Percentiles rank a stretch among this genome's conserved stretches.
These are phyloP conservation scores for Athene cunicularia DNA, from an alignment of 2,113 vertebrate species.

Conservation along the genomic window DNA sequence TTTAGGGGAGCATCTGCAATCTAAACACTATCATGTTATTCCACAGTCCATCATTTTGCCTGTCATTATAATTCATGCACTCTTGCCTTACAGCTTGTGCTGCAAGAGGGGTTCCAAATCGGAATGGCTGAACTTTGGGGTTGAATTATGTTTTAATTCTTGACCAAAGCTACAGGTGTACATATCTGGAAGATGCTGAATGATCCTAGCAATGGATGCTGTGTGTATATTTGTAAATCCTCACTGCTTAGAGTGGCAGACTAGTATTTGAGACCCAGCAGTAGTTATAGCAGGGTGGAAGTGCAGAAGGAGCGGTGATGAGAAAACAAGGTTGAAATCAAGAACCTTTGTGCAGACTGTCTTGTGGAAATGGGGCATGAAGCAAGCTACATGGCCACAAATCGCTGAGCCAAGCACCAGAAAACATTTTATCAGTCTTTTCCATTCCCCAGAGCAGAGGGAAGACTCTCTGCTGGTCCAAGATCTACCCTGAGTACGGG, in stretches of 20 bases:
- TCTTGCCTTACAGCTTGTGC: not conserved
- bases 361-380: not conserved
- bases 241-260: fast-evolving
- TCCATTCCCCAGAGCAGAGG: fast-evolving
- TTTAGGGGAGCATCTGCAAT: conserved; percentile 43
- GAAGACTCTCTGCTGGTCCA: not conserved
- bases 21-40: conserved; percentile 26
- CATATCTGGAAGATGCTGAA: not conserved
- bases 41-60: conserved; percentile 37
- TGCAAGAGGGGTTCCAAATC: not conserved
- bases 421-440: fast-evolving
- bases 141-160: not conserved
- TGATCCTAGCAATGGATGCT: not conserved
- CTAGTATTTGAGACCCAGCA: not conserved
- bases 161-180: not conserved
- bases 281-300: not conserved
- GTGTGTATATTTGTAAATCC: not conserved
- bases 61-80: not conserved
- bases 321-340: not conserved
- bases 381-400: not conserved
- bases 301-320: not conserved
- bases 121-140: not conserved
- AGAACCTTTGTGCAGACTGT: not conserved
- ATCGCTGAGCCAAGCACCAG: fast-evolving
- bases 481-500: not conserved